These are phyloP conservation scores for Onthophagus taurus DNA, from an alignment of 1,140 invertebrate genomes.

Conservation along the genomic window DNA sequence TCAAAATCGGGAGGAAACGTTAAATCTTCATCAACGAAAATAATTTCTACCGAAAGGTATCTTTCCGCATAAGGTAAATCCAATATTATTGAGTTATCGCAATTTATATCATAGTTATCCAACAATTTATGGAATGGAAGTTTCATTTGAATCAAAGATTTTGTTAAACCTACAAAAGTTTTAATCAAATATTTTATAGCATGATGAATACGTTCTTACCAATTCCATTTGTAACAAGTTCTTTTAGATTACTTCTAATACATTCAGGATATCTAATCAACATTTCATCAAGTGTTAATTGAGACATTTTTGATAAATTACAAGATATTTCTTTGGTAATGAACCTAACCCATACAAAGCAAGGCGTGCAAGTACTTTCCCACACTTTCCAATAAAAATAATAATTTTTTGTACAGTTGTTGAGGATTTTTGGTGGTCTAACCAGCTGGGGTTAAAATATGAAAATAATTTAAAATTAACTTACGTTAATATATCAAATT, in stretches of 20 bases:
- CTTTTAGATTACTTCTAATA: constrained; percentile 8
- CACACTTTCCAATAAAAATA: too few relatives aligned
- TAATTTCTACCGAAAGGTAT: constrained; percentile 32
- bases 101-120: constrained; percentile 17
- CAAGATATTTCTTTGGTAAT: too few relatives aligned
- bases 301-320: neutral
- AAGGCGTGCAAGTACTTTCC: too few relatives aligned
- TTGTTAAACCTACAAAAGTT: constrained; percentile 7
- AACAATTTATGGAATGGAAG: constrained; percentile 13
- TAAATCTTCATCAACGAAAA: constrained; percentile 33
- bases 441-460: too few relatives aligned
- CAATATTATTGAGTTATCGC: constrained; percentile 30
- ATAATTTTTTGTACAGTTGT: too few relatives aligned
- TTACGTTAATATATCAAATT: too few relatives aligned
- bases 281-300: constrained; percentile 7
- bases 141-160: constrained; percentile 5
- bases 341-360: too few relatives aligned
- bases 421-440: too few relatives aligned
- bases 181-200: too few relatives aligned
- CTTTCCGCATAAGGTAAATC: constrained; percentile 34
- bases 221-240: constrained; percentile 9
- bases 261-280: neutral
- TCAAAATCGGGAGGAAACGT: constrained; percentile 35
- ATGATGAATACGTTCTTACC: neutral
- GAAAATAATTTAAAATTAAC: too few relatives aligned